Percentiles rank a stretch among this genome's conserved stretches.
Evolutionary conservation across 2,797 vertebrate genomes (phyloP).

Genomic region (Micrastur ruficollis): DNA sequence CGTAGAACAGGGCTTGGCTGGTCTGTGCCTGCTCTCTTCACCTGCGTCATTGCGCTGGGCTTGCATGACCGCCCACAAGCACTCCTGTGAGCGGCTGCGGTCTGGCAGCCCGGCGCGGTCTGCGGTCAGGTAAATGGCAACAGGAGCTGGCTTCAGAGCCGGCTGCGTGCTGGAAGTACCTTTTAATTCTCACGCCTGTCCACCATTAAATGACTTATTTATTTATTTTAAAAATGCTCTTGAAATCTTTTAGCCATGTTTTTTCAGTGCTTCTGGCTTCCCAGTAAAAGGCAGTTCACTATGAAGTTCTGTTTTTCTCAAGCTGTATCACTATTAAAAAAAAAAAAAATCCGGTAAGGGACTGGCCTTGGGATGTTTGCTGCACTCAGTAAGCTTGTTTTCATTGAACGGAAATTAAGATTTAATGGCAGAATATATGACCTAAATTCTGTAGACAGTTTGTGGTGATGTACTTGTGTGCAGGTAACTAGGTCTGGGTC

Average conservation of each 20-base stretch:
- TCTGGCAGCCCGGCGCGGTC: fast-evolving
- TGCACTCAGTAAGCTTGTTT: background rate
- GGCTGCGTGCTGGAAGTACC: background rate
- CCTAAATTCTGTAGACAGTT: background rate
- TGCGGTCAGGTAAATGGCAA: background rate
- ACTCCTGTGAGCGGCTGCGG: background rate
- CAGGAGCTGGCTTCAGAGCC: background rate
- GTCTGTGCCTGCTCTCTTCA: background rate
- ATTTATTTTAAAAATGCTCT: background rate
- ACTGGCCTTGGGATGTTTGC: background rate
- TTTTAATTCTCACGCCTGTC: background rate
- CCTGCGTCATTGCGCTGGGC: background rate
- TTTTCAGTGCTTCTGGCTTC: background rate
- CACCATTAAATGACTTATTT: background rate
- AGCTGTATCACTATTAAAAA: background rate
- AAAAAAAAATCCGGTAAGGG: background rate
- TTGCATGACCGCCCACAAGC: background rate
- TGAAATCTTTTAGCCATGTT: background rate
- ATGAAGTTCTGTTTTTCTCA: background rate
- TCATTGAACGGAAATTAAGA: background rate
- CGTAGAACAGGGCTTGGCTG: background rate
- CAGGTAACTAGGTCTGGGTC: background rate
- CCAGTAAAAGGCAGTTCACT: background rate
- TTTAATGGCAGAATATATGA: background rate
- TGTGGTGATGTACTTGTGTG: background rate